Evolutionary conservation across 2,113 vertebrate species (phyloP).

Genomic region (Ailurus styani): DNA sequence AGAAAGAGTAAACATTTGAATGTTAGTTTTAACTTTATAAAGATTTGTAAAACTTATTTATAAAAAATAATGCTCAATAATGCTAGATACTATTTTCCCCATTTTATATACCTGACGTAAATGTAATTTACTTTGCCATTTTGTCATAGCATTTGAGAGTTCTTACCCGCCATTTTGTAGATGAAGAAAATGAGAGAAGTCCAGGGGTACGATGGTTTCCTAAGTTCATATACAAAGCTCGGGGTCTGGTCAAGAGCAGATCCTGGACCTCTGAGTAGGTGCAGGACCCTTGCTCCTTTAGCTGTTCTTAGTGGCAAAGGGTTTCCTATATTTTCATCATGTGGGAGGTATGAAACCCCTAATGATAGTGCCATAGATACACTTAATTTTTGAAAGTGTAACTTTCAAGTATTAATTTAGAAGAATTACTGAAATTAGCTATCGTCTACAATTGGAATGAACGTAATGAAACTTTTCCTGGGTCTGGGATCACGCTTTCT

Average conservation of each 20-base stretch:
- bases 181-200: not conserved
- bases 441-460: not conserved
- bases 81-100: not conserved
- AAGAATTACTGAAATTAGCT: not conserved
- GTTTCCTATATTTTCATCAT: not conserved
- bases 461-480: not conserved
- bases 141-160: not conserved
- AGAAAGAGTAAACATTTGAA: not conserved
- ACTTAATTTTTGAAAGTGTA: not conserved
- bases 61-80: not conserved
- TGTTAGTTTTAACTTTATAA: not conserved
- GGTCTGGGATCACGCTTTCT: not conserved
- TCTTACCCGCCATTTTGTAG: not conserved
- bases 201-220: not conserved
- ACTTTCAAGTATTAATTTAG: constrained; percentile 24
- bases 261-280: accelerated
- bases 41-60: not conserved
- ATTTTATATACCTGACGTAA: not conserved
- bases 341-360: not conserved
- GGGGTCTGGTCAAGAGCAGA: not conserved
- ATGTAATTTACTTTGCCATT: not conserved
- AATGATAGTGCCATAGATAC: not conserved
- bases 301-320: not conserved
- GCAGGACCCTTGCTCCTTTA: not conserved
- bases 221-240: accelerated